Evolutionary conservation across 2,797 vertebrate genomes (phyloP), one percentile per base, ranked within the genome.

Genomic region (Rousettus madagascariensis): DNA sequence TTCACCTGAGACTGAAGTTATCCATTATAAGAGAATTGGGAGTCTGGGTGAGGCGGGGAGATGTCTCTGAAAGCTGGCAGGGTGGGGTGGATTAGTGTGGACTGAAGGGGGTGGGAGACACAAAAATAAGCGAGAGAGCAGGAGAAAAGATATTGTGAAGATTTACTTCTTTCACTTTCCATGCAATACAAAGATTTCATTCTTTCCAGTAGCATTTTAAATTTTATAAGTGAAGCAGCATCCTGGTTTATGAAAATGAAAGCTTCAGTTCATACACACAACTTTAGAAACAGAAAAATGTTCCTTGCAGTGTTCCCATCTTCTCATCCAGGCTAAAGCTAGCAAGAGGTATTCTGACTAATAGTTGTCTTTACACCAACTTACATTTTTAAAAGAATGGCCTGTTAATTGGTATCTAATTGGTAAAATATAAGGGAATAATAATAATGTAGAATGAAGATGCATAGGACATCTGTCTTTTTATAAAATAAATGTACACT

Each of bases 401-500:
- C 0, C 0, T 66, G 74, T 65, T 41, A 83, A 63, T 59, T 91
- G 72, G 43, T n/a, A 74, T 30, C 7, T 91, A 41, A 90, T 3
- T 77, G 10, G 90, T 72, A 97, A 96, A 82, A 78, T 5, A 72
- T 17, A 86, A n/a, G 6, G n/a, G 19, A 65, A 46, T 61, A 69
- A 66, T 43, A 49, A 66, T 41, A 75, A 97, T 16, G 28, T 38
- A 95, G 16, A 92, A 30, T 86, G 59, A 46, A 88, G 20, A 36
- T 0, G 0, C 20, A 33, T 13, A 91, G 4, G 75, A 36, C 26
- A 53, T 38, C 53, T 63, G 0, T n/a, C n/a, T 41, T 93, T 94
- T n/a, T 82, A 30, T 75, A 83, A 71, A 90, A 26, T 38, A 36
- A 94, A 96, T 80, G 63, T 24, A 57, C 79, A 90, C 15, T 12